Base-by-base conservation (phyloP, 2,888 invertebrate genomes). In the Cerceris ruficornis region DNA sequence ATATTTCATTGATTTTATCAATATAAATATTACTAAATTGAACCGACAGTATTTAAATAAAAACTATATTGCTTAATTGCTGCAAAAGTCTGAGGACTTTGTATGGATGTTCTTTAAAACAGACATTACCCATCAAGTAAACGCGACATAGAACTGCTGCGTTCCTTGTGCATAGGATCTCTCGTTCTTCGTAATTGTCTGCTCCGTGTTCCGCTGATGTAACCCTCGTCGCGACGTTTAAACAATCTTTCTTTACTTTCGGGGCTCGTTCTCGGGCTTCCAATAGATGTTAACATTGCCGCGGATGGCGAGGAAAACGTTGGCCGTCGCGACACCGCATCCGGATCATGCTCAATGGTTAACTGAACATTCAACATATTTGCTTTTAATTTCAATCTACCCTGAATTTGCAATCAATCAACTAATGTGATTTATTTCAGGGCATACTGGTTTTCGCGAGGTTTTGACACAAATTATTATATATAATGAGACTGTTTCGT, bases 291-390 rank as follows among this genome's bases (percentile, higher is more conserved):
- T 75, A 94, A 83, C 67, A 93, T 88, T 59, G 90, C 88, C 77
- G 92, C 91, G 15, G 93, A 89, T 57, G 91, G 89, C 74, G 93
- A 93, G n/a, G 92, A 90, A 83, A 92, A 93, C 62, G 91, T 90
- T 15, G 92, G 91, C 73, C 94, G 93, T 76, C 94, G 93, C 81
- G 94, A 94, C 60, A 95, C 93, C 52, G 96, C 95, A 83, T 96
- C 96, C 9, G 98, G 97, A 91, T 97, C 97, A 90, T 98, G 97
- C 92, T 98, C 98, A 88, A 98, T 96, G 4, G 98, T 98, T 79
- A 98, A 93, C 95, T 97, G 41, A 46, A 74, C 80, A 5, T 67
- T 9, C 28, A 2, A 42, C 61, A 50, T 1, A 43, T 52, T 75
- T 68, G 28, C 28, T 59, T 42, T 52, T 58, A 50, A 58, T 60